Evolutionary conservation across 2,888 invertebrate species (phyloP), one percentile per base, ranked within the genome.

Genomic region (Acronicta leporina): DNA sequence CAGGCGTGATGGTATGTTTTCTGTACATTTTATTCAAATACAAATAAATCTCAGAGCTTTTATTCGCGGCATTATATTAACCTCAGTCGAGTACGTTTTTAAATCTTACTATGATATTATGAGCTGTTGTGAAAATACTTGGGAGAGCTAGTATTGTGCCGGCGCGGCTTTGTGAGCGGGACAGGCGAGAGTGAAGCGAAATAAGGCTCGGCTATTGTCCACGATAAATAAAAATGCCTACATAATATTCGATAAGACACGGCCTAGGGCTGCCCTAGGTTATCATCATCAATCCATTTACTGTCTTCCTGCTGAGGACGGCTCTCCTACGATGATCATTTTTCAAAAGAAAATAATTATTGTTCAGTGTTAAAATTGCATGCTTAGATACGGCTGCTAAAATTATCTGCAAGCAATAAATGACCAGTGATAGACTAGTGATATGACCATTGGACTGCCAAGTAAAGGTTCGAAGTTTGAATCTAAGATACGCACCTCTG

Each of bases 141-240:
- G 72, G 79, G 73, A 75, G 71, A 75, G 77, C 78, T 76, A 81
- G 83, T 75, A 83, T 85, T 85, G 83, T 83, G 54, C 65, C 59
- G 46, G 65, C 68, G 57, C 38, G 74, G 68, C 81, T 81, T 86
- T 86, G 83, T 85, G 78, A 75, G 35, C 42, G 51, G 70, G 82
- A 82, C 82, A 79, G 74, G 75, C 76, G 70, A 72, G 73, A 75
- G 74, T 68, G 73, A 75, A 74, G 68, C 64, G 63, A 69, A 74
- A 79, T 74, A 74, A 77, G 61, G 53, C 62, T 51, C 54, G 38
- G 69, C 77, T 70, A 78, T 84, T 84, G 83, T 84, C 65, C 74
- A 46, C 27, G 64, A 62, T 75, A 72, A 77, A 79, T 81, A 80
- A 75, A 79, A 81, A 80, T 10, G 78, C 76, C 76, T 75, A 62